Evolutionary conservation across 2,888 invertebrate genomes (phyloP).

Genomic region (Gymnosoma rotundatum): DNA sequence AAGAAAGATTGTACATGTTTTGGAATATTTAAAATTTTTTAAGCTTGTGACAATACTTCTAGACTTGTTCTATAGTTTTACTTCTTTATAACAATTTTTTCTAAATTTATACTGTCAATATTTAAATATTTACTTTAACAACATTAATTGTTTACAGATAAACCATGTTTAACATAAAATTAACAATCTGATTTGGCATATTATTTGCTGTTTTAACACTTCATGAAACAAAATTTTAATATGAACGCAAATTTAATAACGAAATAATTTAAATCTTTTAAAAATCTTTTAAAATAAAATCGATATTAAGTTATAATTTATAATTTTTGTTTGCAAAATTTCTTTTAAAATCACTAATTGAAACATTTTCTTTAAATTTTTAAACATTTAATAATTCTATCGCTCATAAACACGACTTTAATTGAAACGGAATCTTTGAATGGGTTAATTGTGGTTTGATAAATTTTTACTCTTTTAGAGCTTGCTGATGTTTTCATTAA

Average conservation of each 20-base stretch:
- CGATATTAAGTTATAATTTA: too few species aligned
- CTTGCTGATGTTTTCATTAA: constrained; percentile 17
- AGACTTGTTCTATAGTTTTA: neutral
- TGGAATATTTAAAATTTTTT: neutral
- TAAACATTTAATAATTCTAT: neutral
- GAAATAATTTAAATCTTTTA: too few species aligned
- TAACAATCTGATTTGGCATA: constrained; percentile 2
- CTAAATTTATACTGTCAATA: neutral
- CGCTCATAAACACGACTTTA: neutral
- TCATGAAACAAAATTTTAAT: neutral
- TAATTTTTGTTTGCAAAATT: too few species aligned
- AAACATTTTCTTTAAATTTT: neutral
- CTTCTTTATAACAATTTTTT: neutral
- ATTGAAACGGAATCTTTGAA: neutral
- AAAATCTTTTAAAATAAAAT: too few species aligned
- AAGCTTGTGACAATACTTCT: neutral
- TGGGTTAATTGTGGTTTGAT: constrained; percentile 37
- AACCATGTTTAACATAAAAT: neutral
- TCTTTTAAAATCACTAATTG: neutral
- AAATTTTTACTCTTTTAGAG: constrained; percentile 9
- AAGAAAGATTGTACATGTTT: constrained; percentile 13
- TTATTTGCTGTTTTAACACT: constrained; percentile 20
- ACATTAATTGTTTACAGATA: constrained; percentile 34
- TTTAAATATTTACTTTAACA: constrained; percentile 3
- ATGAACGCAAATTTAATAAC: too few species aligned